Evolutionary conservation across 2,888 invertebrate genomes (phyloP).

Genomic region (Hyppa rectilinea): DNA sequence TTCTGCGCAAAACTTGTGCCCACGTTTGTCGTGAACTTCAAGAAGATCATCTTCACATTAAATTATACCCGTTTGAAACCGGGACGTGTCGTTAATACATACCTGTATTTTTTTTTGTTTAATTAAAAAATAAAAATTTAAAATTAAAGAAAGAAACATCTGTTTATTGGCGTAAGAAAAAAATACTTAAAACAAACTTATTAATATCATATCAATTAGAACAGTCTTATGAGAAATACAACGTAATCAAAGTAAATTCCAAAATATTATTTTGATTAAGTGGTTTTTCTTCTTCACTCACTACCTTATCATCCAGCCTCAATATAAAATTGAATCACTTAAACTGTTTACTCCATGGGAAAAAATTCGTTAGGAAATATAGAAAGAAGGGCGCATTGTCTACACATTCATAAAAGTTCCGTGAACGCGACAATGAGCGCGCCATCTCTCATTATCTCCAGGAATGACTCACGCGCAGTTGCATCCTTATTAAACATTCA

Average conservation of each 20-base stretch:
- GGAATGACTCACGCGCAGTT: slow-evolving; percentile 61
- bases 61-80: too few relatives aligned
- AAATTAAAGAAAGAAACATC: neutral
- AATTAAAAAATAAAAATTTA: neutral
- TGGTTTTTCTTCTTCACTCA: too few relatives aligned
- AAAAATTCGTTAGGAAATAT: neutral
- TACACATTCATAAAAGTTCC: slow-evolving; percentile 14
- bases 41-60: too few relatives aligned
- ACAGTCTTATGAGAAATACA: neutral
- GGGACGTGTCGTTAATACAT: too few relatives aligned
- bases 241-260: neutral
- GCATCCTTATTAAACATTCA: slow-evolving; percentile 71
- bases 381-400: neutral
- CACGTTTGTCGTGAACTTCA: too few relatives aligned
- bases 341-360: too few relatives aligned
- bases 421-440: slow-evolving; percentile 20
- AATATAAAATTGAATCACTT: neutral
- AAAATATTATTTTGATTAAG: too few relatives aligned
- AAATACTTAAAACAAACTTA: neutral
- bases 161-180: neutral
- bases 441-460: slow-evolving; percentile 50
- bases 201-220: too few relatives aligned
- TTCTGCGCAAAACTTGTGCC: too few relatives aligned
- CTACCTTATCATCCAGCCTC: too few relatives aligned
- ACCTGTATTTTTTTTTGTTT: too few relatives aligned